These are phyloP conservation scores for Zootermopsis nevadensis DNA, from an alignment of 2,888 invertebrate species.

Conservation along the genomic window DNA sequence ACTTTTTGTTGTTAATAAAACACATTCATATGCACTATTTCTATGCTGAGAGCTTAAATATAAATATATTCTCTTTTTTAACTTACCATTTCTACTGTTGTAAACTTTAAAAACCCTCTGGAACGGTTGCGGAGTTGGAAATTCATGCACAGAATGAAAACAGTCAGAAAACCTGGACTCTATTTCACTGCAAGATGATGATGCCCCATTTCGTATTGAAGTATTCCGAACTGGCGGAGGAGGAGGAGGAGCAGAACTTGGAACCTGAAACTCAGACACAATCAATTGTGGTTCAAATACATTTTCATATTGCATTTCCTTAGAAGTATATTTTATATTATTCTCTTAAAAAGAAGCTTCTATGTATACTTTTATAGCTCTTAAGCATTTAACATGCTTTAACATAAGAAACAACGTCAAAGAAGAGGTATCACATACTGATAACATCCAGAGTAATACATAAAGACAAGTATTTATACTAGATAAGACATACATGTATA, in stretches of 20 bases:
- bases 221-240: constrained; percentile 73
- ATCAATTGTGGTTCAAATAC: background rate
- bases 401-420: too few species aligned
- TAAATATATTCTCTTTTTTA: background rate
- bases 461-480: too few species aligned
- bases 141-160: constrained; percentile 71
- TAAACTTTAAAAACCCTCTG: constrained; percentile 75
- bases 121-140: constrained; percentile 79
- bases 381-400: too few species aligned
- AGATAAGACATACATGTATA: too few species aligned
- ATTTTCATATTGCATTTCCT: background rate
- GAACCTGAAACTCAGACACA: constrained; percentile 54
- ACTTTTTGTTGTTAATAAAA: background rate
- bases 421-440: too few species aligned
- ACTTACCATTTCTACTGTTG: constrained; percentile 72
- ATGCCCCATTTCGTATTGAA: constrained; percentile 68
- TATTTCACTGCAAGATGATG: constrained; percentile 66
- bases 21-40: background rate
- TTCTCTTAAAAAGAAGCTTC: too few species aligned
- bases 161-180: constrained; percentile 75
- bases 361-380: too few species aligned
- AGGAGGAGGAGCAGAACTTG: constrained; percentile 64
- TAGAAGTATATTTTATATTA: too few species aligned
- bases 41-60: background rate
- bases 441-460: too few species aligned